These are phyloP conservation scores for Pachypeltis micranthus DNA, from an alignment of 1,140 invertebrate genomes.

Conservation along the genomic window DNA sequence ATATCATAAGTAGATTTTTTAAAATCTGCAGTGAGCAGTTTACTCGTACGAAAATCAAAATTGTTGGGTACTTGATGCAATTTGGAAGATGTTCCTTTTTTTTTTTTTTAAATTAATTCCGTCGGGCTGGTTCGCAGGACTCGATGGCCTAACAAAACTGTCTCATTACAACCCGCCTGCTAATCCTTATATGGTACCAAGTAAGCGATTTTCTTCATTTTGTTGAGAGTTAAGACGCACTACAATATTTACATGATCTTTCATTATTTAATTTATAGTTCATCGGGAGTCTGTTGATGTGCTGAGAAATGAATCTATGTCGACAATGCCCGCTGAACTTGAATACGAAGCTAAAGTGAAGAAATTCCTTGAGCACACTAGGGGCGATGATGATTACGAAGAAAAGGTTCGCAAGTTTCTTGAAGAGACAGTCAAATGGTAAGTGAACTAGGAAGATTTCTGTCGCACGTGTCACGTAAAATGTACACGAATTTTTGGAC, in stretches of 20 bases:
- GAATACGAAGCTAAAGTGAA: slow-evolving; percentile 62
- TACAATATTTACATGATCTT: no score
- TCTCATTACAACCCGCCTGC: neutral
- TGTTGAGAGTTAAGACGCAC: no score
- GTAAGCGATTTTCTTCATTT: no score
- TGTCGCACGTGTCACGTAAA: neutral
- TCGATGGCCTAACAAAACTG: slow-evolving; percentile 10
- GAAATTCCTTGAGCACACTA: slow-evolving; percentile 61
- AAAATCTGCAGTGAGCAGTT: no score
- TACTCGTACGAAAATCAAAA: no score
- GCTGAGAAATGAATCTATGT: neutral
- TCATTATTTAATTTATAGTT: no score
- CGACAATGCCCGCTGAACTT: slow-evolving; percentile 15
- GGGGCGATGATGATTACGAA: slow-evolving; percentile 71
- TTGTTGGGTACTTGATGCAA: no score
- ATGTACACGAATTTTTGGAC: neutral
- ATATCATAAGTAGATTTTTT: no score
- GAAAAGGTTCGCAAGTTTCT: slow-evolving; percentile 68
- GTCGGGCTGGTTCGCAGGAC: slow-evolving; percentile 5
- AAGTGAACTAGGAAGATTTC: slow-evolving; percentile 17
- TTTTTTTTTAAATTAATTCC: neutral
- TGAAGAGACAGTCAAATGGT: slow-evolving; percentile 61
- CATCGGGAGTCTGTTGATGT: no score
- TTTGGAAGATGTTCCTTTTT: neutral
- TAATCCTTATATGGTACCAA: neutral